Evolutionary conservation across 1,140 invertebrate genomes (phyloP).

Genomic region (Drosophila eugracilis): DNA sequence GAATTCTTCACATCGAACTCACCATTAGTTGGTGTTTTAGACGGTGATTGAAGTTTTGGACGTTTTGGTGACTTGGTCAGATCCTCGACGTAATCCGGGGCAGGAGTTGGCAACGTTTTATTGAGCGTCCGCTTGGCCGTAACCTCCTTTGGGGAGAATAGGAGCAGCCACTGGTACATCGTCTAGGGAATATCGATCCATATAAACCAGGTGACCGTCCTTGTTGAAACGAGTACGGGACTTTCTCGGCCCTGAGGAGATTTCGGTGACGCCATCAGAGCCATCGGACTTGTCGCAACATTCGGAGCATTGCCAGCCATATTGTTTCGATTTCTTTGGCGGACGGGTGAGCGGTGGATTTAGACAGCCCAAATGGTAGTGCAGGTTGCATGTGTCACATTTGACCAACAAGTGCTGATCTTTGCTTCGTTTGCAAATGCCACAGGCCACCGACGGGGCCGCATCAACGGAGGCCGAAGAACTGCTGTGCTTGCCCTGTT

Average conservation of each 20-base stretch:
- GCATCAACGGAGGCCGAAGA: conserved; percentile 34
- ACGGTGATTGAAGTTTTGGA: conserved; percentile 56
- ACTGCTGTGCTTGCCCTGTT: conserved; percentile 36
- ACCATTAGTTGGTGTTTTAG: conserved; percentile 69
- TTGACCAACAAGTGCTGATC: conserved; percentile 96
- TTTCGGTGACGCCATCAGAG: conserved; percentile 90
- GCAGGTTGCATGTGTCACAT: conserved; percentile 96
- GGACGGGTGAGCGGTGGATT: conserved; percentile 95
- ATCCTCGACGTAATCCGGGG: conserved; percentile 48
- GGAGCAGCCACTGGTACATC: conserved; percentile 42
- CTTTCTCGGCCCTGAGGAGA: conserved; percentile 91
- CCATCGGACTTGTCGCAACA: conserved; percentile 94
- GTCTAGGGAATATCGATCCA: conserved; percentile 68
- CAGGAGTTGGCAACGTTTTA: conserved; percentile 54
- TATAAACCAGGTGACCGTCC: conserved; percentile 85
- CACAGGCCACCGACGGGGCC: conserved; percentile 85
- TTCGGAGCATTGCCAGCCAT: conserved; percentile 97
- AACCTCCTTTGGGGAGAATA: conserved; percentile 33
- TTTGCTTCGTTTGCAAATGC: conserved; percentile 92
- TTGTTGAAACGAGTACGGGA: conserved; percentile 91
- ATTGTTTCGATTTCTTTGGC: conserved; percentile 96
- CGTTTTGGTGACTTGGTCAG: conserved; percentile 59
- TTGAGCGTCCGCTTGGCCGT: conserved; percentile 44
- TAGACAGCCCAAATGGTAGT: conserved; percentile 97
- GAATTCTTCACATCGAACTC: conserved; percentile 1